Base-by-base conservation (phyloP, 2,888 invertebrate genomes). In the Drosophila anomelani region DNA sequence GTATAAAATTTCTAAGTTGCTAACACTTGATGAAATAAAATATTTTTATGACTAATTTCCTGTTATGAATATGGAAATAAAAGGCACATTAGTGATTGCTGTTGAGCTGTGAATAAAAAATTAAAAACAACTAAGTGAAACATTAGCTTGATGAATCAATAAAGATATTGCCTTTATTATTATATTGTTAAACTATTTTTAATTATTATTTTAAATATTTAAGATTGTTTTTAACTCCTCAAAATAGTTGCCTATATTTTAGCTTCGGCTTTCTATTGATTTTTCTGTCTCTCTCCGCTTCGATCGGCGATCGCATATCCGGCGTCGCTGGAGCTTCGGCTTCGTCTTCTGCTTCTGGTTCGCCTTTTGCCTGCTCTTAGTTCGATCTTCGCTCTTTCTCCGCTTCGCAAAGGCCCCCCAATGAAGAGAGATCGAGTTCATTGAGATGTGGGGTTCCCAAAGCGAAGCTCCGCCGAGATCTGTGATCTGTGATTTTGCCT, bases 401-500 rank as follows among this genome's bases (percentile, higher is more conserved):
- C 29, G 39, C 17, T 17, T 39, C n/a, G 9, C 36, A 26, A 55
- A 64, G 34, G 34, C 67, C 47, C 20, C 46, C 13, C 13, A 10
- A 36, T 34, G 41, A 67, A 68, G 67, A 68, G 63, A 39, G 66
- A 64, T 49, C 32, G 32, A 13, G 32, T 51, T 51, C 20, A 13
- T 38, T 29, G 64, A 47, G 26, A n/a, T 29, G 57, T 56, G 67
- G 67, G 67, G 67, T 67, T 67, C 68, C 67, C 57, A 47, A 46
- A 55, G 66, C 66, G 66, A 26, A 47, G 38, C 36, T 55, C 47
- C 47, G 29, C 34, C 56, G 53, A 51, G 68, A 56, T 67, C 67
- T 41, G 49, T 34, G 41, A 64, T 64, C 41, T 60, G 64, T 54
- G 66, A 67, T 67, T 67, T 67, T 63, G 66, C 59, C 63, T 47